These are phyloP conservation scores for Taurulus bubalis DNA, from an alignment of 2,113 vertebrate genomes.

Conservation along the genomic window DNA sequence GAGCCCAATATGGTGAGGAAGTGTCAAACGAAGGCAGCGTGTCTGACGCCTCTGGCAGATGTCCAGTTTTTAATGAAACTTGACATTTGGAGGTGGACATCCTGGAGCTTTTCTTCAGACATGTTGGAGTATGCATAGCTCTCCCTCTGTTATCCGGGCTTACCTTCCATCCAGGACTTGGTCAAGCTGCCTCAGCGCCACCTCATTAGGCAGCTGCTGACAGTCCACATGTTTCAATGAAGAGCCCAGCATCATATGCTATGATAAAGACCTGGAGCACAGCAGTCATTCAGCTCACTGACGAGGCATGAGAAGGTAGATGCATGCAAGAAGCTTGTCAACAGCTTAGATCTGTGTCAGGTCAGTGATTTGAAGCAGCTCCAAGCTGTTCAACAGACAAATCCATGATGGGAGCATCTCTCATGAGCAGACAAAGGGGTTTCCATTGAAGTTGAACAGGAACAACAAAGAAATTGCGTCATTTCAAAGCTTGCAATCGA, in stretches of 20 bases:
- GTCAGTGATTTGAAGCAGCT: neutral
- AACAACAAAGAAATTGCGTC: neutral
- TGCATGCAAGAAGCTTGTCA: neutral
- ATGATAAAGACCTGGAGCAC: slow-evolving; percentile 42
- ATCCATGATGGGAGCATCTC: neutral
- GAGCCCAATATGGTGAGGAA: neutral
- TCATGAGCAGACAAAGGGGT: neutral
- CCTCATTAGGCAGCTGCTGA: slow-evolving; percentile 56
- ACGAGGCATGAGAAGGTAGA: neutral
- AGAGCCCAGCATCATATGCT: slow-evolving; percentile 54
- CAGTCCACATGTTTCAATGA: slow-evolving; percentile 58
- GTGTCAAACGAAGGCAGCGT: neutral
- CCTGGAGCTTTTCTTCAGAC: neutral
- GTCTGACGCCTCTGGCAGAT: neutral
- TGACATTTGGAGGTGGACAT: slow-evolving; percentile 20
- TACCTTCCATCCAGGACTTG: neutral
- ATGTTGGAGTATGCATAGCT: slow-evolving; percentile 23
- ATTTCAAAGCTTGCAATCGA: neutral
- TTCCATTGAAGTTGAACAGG: neutral
- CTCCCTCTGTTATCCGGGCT: neutral
- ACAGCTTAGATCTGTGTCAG: neutral
- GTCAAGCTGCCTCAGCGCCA: slow-evolving; percentile 46
- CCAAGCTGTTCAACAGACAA: neutral
- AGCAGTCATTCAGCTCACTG: slow-evolving; percentile 8
- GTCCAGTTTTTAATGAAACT: slow-evolving; percentile 6